phyloP scores from a whole-genome alignment of 1,140 invertebrate genomes.

The Papilio polyxenes region DNA sequence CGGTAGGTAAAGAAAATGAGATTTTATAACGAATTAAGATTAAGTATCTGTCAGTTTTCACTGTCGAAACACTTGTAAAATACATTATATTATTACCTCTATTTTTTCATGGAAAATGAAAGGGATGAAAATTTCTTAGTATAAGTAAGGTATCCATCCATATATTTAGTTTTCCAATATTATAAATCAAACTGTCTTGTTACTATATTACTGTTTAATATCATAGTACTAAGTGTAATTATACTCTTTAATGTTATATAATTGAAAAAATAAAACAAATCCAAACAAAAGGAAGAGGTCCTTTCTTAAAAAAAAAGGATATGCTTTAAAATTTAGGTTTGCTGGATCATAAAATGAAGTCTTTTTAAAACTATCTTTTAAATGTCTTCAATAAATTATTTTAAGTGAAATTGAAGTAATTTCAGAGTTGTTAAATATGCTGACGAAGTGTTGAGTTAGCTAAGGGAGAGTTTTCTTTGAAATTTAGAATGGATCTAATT shows the following conservation, averaged over 20 bases:
- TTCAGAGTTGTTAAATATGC: neutral
- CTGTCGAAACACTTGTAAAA: neutral
- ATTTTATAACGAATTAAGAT: neutral
- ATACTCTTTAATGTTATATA: too few relatives aligned
- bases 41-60: neutral
- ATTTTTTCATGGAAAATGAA: neutral
- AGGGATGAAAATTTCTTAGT: too few relatives aligned
- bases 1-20: constrained; percentile 38
- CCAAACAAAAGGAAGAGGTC: too few relatives aligned
- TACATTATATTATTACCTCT: neutral
- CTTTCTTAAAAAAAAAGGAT: too few relatives aligned
- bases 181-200: too few relatives aligned
- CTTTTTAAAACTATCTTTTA: neutral
- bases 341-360: neutral
- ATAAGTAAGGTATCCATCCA: too few relatives aligned
- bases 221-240: too few relatives aligned
- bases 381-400: neutral
- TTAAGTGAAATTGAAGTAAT: neutral
- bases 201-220: too few relatives aligned
- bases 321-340: too few relatives aligned
- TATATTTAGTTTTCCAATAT: too few relatives aligned
- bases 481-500: constrained; percentile 33
- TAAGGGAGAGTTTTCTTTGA: constrained; percentile 29
- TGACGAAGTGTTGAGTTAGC: constrained; percentile 13
- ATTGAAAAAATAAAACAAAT: too few relatives aligned